Evolutionary conservation across 1,140 invertebrate species (phyloP).

Genomic region (Adelges cooleyi): DNA sequence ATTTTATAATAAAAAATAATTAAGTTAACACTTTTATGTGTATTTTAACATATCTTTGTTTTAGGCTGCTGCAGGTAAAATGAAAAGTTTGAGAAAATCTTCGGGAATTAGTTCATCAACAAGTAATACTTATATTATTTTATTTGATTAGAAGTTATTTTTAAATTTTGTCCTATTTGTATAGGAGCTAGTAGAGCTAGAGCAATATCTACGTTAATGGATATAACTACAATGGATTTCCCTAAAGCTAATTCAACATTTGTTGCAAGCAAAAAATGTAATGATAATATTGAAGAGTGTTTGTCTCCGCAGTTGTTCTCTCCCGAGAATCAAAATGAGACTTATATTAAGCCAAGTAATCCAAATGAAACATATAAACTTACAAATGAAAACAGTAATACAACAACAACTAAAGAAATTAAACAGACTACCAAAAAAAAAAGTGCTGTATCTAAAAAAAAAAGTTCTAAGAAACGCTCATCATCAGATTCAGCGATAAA

Average conservation of each 20-base stretch:
- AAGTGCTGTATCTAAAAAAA: too few species aligned
- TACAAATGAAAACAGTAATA: background rate
- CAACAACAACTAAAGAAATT: background rate
- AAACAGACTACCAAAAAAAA: too few species aligned
- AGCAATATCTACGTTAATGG: background rate
- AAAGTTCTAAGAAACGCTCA: too few species aligned
- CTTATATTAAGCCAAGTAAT: background rate
- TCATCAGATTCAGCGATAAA: too few species aligned
- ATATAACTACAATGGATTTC: background rate
- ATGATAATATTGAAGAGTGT: background rate
- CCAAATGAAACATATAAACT: conserved; percentile 5
- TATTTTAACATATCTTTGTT: background rate
- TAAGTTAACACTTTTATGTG: too few species aligned
- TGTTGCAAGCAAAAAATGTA: background rate
- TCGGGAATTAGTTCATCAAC: background rate
- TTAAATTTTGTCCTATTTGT: too few species aligned
- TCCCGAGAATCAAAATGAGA: background rate
- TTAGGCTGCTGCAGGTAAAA: background rate
- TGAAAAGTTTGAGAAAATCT: background rate
- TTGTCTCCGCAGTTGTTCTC: conserved; percentile 3
- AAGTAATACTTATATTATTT: conserved; percentile 6
- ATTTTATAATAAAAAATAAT: too few species aligned
- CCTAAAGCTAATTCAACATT: conserved; percentile 21
- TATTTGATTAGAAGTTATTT: background rate
- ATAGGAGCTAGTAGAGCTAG: conserved; percentile 5